Percentiles rank a stretch among this genome's conserved stretches.
These are phyloP conservation scores for Ardeotis arabs DNA, from an alignment of 2,113 vertebrate genomes.

Conservation along the genomic window DNA sequence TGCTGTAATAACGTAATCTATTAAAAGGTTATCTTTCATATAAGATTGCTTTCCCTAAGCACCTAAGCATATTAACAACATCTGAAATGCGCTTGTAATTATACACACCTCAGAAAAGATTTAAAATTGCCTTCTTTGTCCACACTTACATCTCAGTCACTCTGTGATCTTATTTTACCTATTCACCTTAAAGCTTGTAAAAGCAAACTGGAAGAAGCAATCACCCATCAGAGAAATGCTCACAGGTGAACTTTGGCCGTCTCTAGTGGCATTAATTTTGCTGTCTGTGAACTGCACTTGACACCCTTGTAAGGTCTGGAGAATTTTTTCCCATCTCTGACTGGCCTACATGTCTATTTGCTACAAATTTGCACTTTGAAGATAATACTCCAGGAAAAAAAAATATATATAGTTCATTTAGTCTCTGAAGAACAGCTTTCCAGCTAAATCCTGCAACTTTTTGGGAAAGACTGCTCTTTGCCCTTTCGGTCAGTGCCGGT, in stretches of 20 bases:
- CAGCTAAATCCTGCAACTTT: constrained; percentile 5
- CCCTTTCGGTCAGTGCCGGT: background rate
- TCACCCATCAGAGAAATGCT: constrained; percentile 68
- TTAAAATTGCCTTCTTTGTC: constrained; percentile 64
- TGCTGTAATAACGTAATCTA: constrained; percentile 63
- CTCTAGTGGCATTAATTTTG: constrained; percentile 64
- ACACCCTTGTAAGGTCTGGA: constrained; percentile 26
- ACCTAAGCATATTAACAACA: constrained; percentile 73
- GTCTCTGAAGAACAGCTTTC: background rate
- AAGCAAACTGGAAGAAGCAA: constrained; percentile 63
- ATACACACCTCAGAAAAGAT: constrained; percentile 67
- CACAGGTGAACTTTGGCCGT: constrained; percentile 53
- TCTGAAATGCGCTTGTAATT: constrained; percentile 70
- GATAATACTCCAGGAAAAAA: background rate
- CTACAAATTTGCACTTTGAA: constrained; percentile 39
- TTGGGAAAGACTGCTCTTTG: background rate
- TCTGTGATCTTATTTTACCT: constrained; percentile 51
- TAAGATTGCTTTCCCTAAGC: constrained; percentile 71
- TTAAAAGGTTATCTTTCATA: constrained; percentile 73
- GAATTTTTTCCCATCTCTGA: background rate
- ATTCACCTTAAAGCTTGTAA: constrained; percentile 28
- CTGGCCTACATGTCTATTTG: constrained; percentile 32
- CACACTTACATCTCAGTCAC: constrained; percentile 37
- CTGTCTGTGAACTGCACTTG: constrained; percentile 66
- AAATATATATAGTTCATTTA: background rate